Base-by-base conservation (phyloP, 2,113 vertebrate species). In the Lates calcarifer region DNA sequence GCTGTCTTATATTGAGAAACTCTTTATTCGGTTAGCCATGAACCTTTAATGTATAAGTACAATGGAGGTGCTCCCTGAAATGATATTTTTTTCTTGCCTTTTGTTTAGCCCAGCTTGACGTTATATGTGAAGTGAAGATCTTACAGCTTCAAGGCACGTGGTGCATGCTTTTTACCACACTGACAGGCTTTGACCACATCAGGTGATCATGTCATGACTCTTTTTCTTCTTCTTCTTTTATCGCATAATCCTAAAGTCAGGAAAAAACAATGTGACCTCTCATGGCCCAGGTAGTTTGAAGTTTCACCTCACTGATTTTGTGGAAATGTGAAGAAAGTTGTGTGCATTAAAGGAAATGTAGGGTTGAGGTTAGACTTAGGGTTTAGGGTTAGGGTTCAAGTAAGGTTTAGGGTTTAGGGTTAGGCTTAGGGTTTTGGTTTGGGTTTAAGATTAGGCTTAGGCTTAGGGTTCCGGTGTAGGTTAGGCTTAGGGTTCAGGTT, bases 1-100 rank as follows among this genome's bases (percentile, higher is more conserved):
- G 57, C 31, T 24, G 70, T 69, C 74, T 51, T 66, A 66, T 74
- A 86, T 74, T 77, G 85, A 85, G 69, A 91, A 64, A 74, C 33
- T 76, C 47, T 84, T 17, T 65, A 81, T 89, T 82, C 15, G 45
- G 77, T 90, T 78, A 71, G 49, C 60, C 41, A 12, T 51, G 57
- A 47, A 58, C 75, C 64, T 67, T 70, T 79, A 74, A 77, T 77
- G 68, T 62, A 75, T 20, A 57, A 73, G 33, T 72, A 24, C 3
- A 28, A 43, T 77, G 39, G 56, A 58, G 69, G 67, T 66, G 17
- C 15, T 53, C 24, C 24, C 47, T 68, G 58, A 70, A 37, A 77
- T 74, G 55, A 64, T 39, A 17, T 33, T 73, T 33, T 73, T 71
- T 51, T 57, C 22, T 20, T n/a, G 3, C 6, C 13, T 74, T 88